Evolutionary conservation across 1,140 invertebrate species (phyloP), one percentile per base, ranked within the genome.

Genomic region (Diploscapter pachys): DNA sequence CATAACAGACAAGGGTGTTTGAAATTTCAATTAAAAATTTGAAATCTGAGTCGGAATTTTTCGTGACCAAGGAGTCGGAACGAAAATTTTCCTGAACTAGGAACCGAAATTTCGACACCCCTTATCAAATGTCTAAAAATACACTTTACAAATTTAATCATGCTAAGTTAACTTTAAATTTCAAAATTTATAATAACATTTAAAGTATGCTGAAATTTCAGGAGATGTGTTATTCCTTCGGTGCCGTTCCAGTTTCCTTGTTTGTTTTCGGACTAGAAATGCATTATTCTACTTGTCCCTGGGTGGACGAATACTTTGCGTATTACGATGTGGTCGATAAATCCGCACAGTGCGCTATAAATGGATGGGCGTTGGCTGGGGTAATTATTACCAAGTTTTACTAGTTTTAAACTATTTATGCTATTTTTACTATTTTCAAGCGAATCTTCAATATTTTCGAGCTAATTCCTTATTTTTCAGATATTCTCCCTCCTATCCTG

Each of bases 221-320:
- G 82, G 82, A 81, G 62, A 80, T 83, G 80, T 82, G 74, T 67
- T 83, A 85, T 55, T 82, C 82, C 3, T 85, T 83, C 71, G 83
- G 80, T 4, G 81, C 80, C 49, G 82, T 83, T 53, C 82, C 82
- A 2, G 78, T 85, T 63, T 66, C 83, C 4, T 72, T 83, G 4
- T 81, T 83, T 55, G 81, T 83, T 50, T 83, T 83, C 65, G 82
- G 82, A 3, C 77, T 83, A 8, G 83, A 83, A 78, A 83, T 83
- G 82, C 82, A 83, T 61, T 83, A 83, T 73, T 79, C 75, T 55
- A 81, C 82, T 3, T 83, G 82, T 66, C 82, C 82, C 0, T 83
- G 82, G 82, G 71, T 83, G 2, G 83, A 85, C 63, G 82, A 83
- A 48, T 83, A 82, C 55, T 83, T 82, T 72, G 75, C 79, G 31